Base-by-base conservation (phyloP, 2,797 vertebrate species). In the Telmatherina bonti region DNA sequence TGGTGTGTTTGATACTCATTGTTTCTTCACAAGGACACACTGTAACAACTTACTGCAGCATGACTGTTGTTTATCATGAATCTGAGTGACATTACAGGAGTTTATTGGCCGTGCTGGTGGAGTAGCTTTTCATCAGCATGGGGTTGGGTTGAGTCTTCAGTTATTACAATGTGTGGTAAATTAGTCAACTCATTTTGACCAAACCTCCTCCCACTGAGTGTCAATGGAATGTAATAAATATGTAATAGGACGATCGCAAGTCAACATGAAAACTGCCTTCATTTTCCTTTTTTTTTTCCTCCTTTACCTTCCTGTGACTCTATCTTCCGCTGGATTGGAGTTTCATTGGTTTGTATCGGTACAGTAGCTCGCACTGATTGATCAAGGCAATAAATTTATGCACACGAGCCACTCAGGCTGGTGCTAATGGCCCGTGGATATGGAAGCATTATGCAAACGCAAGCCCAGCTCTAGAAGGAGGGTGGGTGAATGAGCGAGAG, bases 401-500 rank as follows among this genome's bases (percentile, higher is more conserved):
- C 86, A 72, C 82, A 72, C 31, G 49, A 79, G 78, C 85, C 87
- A 80, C 85, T 90, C 85, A 75, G 74, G 84, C 74, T 58, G 84
- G 64, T 72, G 86, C 78, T 91, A 88, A 92, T 89, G 87, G 87
- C 71, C 82, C 79, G 51, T 89, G 83, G 79, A 82, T 87, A 89
- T 85, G 71, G 82, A 84, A 62, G 84, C 74, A 88, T 92, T 90
- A 91, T 91, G 89, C 81, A 89, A 91, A 89, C 89, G 66, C 7
- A 0, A 66, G 62, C 69, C 70, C 22, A 76, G 68, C 67, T 74
- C 49, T 33, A 72, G 53, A 63, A 73, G 72, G 70, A 38, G 43
- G 64, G 81, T 56, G 71, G 69, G 69, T 78, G 79, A 85, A 70
- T 13, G 83, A 81, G 70, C 24, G 60, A 82, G 69, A 70, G 70